phyloP scores from a whole-genome alignment of 2,113 vertebrate species.

The Oncorhynchus keta region DNA sequence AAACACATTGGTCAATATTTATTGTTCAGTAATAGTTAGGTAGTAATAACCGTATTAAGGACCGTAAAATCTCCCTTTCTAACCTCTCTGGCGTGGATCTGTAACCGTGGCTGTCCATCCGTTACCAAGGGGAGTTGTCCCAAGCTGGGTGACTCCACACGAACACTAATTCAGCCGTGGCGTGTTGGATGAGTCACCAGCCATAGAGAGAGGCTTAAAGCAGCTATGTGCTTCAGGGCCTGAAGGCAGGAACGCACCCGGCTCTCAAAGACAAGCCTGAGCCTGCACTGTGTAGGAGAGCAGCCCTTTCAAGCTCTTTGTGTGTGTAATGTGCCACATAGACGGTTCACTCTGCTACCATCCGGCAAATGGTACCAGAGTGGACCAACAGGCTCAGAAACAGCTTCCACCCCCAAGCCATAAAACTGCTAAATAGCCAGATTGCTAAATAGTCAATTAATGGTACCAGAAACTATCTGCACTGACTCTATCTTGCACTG shows the following conservation, averaged over 20 bases:
- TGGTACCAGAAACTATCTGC: too few relatives aligned
- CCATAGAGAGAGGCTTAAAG: slow-evolving; percentile 23
- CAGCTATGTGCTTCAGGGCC: slow-evolving; percentile 18
- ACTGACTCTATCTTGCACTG: too few relatives aligned
- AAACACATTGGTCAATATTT: background rate
- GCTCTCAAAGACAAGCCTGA: slow-evolving; percentile 38
- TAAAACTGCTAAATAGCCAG: too few relatives aligned
- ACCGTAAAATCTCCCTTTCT: background rate
- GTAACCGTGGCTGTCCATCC: background rate
- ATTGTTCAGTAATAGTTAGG: background rate
- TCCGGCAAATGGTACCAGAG: too few relatives aligned
- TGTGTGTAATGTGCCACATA: background rate
- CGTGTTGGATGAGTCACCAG: slow-evolving; percentile 16
- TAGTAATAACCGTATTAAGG: background rate
- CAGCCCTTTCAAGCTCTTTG: background rate
- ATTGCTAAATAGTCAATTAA: too few relatives aligned
- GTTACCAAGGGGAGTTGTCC: background rate
- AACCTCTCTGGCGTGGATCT: background rate
- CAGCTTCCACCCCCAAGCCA: too few relatives aligned
- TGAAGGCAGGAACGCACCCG: slow-evolving; percentile 37
- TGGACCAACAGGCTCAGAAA: too few relatives aligned
- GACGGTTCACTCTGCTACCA: too few relatives aligned
- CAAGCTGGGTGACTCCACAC: background rate
- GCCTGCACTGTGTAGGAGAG: slow-evolving; percentile 29
- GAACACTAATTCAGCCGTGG: background rate